Base-by-base conservation (phyloP, 2,797 vertebrate species). In the Sarcoramphus papa region DNA sequence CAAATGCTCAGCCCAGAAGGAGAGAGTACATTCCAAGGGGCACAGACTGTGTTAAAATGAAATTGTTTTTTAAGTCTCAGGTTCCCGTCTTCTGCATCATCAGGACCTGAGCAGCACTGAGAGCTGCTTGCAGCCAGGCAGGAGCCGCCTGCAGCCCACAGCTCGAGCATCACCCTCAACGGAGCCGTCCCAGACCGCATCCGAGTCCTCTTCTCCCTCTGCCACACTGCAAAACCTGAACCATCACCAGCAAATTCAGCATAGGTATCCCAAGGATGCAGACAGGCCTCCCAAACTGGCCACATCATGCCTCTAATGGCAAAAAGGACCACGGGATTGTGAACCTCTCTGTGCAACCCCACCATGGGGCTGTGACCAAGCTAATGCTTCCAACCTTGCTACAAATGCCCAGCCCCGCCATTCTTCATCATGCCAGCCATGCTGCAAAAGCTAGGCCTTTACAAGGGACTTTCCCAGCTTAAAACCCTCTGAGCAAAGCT, bases 111-210 rank as follows among this genome's bases (percentile, higher is more conserved):
- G 45, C 56, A 60, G 57, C 33, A 14, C 37, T 10, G 33, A 67
- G 33, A 2, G 9, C 17, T 63, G 56, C 33, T n/a, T 30, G 51
- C 22, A 60, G 84, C 33, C 4, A 3, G 33, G 56, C 48, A 54
- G 77, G 43, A 85, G 33, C 51, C 67, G 35, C 31, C 41, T 30
- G 53, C 73, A 88, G 82, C 33, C 48, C 54, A 6, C 31, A 51
- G 48, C 45, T 54, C 0, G 0, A 73, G 33, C 33, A 31, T 9
- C 2, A 0, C 35, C 35, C 59, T 53, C 4, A 5, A 13, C 16
- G 62, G 45, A 62, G 50, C 53, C 31, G 40, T 21, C 40, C n/a
- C 54, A 80, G 64, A 37, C 3, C 20, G 16, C 33, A 40, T 20
- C 5, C 3, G 3, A 27, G n/a, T 25, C n/a, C 31, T 60, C 28